phyloP scores from a whole-genome alignment of 2,113 vertebrate species.

The Spermophilus dauricus region DNA sequence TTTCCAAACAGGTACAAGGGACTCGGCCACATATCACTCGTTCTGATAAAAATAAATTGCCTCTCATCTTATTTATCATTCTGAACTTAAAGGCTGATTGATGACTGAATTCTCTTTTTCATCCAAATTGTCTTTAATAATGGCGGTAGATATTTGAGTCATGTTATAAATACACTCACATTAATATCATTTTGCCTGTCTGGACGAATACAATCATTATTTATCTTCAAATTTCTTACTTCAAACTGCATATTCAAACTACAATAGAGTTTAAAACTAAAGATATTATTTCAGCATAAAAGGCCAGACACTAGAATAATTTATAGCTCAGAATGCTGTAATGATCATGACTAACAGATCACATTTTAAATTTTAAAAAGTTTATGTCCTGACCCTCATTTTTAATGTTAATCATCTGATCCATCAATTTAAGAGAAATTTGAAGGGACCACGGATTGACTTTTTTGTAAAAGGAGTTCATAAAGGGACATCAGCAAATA shows the following conservation, averaged over 20 bases:
- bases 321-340: neutral
- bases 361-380: neutral
- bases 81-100: neutral
- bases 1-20: constrained; percentile 21
- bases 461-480: neutral
- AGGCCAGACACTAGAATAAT: neutral
- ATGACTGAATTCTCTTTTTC: neutral
- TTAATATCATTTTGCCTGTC: neutral
- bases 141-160: too few relatives aligned
- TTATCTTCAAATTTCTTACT: neutral
- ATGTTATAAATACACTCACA: too few relatives aligned
- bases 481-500: neutral
- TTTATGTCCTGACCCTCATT: neutral
- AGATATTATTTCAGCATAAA: neutral
- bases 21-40: constrained; percentile 48
- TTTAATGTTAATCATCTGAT: constrained; percentile 39
- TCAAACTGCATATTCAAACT: neutral
- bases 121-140: neutral
- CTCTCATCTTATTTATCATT: neutral
- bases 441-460: neutral
- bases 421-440: neutral
- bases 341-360: neutral
- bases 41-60: constrained; percentile 56
- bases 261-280: neutral
- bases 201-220: neutral